phyloP scores from a whole-genome alignment of 2,113 vertebrate genomes.

The Hyaena hyaena region DNA sequence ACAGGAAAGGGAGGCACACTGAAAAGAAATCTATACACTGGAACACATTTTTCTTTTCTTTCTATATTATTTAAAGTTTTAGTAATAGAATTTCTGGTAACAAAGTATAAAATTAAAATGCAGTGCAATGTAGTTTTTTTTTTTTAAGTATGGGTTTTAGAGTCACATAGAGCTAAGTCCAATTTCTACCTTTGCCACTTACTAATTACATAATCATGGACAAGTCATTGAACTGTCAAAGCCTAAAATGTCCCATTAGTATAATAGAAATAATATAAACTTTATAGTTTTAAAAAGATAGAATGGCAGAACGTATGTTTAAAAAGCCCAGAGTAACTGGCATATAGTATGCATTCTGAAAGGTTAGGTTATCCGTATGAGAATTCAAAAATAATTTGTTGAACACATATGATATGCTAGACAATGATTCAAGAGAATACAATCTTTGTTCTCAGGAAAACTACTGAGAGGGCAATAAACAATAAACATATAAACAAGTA shows the following conservation, averaged over 20 bases:
- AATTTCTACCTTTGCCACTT: neutral
- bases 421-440: neutral
- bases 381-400: constrained; percentile 23
- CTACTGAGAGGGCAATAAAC: neutral
- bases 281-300: neutral
- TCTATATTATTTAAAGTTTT: neutral
- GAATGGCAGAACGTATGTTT: neutral
- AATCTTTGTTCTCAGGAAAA: neutral
- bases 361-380: neutral
- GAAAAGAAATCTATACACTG: neutral
- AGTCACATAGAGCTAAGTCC: neutral
- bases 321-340: neutral
- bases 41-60: neutral
- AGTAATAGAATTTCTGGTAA: neutral
- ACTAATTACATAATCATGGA: neutral
- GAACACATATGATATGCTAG: neutral
- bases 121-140: neutral
- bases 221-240: neutral
- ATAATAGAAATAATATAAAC: neutral
- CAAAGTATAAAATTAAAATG: neutral
- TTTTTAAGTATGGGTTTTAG: neutral
- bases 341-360: neutral
- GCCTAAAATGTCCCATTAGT: neutral
- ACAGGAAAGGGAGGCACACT: accelerated
- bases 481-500: neutral